Percentiles rank a stretch among this genome's conserved stretches.
Conservation (phyloP, 2,888 invertebrate genomes). For the Lasioglossum vierecki region DNA sequence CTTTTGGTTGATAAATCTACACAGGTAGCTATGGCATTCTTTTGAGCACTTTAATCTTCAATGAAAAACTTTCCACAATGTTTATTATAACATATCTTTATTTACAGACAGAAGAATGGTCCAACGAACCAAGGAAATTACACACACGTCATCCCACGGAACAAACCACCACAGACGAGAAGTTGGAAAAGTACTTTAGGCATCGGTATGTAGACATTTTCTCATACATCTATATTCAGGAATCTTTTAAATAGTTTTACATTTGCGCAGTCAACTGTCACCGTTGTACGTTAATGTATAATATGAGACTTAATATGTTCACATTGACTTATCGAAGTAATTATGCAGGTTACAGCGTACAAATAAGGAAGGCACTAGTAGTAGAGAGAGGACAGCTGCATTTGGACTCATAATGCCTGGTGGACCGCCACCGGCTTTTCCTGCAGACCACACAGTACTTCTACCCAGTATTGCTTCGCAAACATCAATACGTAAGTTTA, state of each 20-base stretch:
- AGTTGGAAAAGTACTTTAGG: constrained; percentile 86
- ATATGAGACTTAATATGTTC: background rate
- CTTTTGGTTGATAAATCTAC: constrained; percentile 92
- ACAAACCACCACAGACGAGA: constrained; percentile 85
- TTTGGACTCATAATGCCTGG: constrained; percentile 83
- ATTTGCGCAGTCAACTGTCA: constrained; percentile 86
- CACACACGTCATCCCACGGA: constrained; percentile 83
- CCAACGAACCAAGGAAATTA: constrained; percentile 85
- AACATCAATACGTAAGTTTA: constrained; percentile 82
- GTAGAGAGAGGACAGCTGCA: constrained; percentile 83
- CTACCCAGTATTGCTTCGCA: constrained; percentile 85
- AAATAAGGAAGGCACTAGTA: constrained; percentile 85
- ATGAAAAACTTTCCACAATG: background rate
- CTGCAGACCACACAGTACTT: constrained; percentile 85
- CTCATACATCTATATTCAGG: background rate
- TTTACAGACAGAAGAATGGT: constrained; percentile 88
- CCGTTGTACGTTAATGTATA: constrained; percentile 75
- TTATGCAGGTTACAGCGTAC: constrained; percentile 86
- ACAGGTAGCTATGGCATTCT: constrained; percentile 85
- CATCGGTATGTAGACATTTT: constrained; percentile 77
- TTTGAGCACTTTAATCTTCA: background rate
- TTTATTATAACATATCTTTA: background rate
- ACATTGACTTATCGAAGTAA: background rate
- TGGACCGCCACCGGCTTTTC: constrained; percentile 84
- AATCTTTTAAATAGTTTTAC: constrained; percentile 77